Base-by-base conservation (phyloP, 2,113 vertebrate species). In the Myxocyprinus asiaticus region DNA sequence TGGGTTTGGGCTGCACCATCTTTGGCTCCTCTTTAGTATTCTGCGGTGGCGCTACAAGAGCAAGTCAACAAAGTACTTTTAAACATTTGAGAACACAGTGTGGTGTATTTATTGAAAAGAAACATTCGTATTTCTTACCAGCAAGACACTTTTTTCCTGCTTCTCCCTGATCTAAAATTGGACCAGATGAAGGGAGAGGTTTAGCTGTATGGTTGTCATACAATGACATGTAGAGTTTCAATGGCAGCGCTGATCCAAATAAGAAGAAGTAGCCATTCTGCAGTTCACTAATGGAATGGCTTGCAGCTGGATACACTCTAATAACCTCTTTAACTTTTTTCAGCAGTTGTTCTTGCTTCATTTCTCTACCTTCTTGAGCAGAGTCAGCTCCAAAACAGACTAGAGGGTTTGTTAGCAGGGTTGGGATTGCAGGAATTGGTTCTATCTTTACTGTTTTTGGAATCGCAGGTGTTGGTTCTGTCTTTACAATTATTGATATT, bases 321-420 rank as follows among this genome's bases (percentile, higher is more conserved):
- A 85, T 79, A 15, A 92, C 89, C 85, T 91, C 80, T 64, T 78
- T 4, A 69, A 92, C 84, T 61, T 87, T 87, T 70, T 88, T 45
- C 55, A 87, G 81, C 17, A 93, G 87, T 78, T 89, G 77, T 0
- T 85, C 64, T n/a, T 89, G 80, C 5, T 79, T 87, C 83, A 91
- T 51, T 17, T 76, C 77, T n/a, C 8, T 45, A 47, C 53, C 11
- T 7, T 61, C 64, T n/a, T 4, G 44, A 11, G 5, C 8, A 62
- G 45, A 5, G 17, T 3, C 6, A 15, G 53, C 51, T 58, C 77
- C 66, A 70, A 59, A 61, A 15, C 0, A 14, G 43, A 22, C 4
- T 6, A 4, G 4, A 65, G 7, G 71, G 14, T 33, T 64, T 22
- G 11, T 4, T 15, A 33, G 22, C 22, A 33, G 3, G 22, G 22